These are phyloP conservation scores for Octomys mimax DNA, from an alignment of 2,797 vertebrate genomes.

Conservation along the genomic window DNA sequence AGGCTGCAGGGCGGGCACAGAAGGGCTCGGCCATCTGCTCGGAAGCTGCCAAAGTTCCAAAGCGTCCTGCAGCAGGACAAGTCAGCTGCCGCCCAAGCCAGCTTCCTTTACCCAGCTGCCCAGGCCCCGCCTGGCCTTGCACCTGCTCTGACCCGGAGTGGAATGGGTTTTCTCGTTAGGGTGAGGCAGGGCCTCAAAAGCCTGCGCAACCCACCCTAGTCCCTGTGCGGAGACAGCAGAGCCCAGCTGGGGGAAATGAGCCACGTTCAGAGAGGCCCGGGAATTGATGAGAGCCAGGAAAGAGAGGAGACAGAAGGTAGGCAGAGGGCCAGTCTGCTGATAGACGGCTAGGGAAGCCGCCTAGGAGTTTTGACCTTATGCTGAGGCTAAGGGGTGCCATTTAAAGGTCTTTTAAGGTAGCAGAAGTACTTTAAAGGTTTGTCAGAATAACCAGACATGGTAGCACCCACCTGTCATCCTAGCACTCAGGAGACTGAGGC, in stretches of 20 bases:
- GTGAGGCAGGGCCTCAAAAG: neutral
- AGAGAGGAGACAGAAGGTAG: accelerated
- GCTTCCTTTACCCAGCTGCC: neutral
- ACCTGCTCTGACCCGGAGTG: neutral
- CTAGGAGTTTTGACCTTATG: neutral
- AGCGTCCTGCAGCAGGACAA: neutral
- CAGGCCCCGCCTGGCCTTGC: too few species aligned
- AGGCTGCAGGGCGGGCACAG: neutral
- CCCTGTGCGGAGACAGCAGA: neutral
- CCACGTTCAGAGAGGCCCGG: neutral
- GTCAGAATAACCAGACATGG: neutral
- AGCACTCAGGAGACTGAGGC: neutral
- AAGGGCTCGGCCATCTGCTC: neutral
- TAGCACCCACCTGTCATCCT: neutral
- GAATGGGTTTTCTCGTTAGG: neutral
- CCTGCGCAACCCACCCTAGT: neutral
- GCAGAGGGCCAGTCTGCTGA: accelerated
- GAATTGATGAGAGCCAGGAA: neutral
- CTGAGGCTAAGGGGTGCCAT: neutral
- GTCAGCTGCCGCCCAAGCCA: neutral
- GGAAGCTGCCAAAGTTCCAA: neutral
- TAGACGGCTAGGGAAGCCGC: neutral
- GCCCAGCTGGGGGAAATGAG: neutral
- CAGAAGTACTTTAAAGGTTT: neutral
- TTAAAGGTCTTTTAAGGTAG: neutral